phyloP scores from a whole-genome alignment of 2,888 invertebrate species.

The Cynaeus angustus region DNA sequence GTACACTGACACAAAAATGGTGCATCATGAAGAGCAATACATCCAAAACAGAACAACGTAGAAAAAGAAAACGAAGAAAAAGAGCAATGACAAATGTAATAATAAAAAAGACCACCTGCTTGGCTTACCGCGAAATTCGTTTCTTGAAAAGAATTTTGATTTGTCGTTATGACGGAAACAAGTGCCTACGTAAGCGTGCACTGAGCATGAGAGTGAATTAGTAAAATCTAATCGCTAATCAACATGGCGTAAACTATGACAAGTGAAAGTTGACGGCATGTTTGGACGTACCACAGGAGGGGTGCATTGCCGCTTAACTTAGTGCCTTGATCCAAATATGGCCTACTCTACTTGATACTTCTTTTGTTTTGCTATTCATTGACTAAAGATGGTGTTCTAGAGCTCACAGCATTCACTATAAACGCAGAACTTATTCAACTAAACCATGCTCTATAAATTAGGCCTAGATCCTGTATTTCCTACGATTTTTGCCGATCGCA shows the following conservation, averaged over 20 bases:
- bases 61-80: slow-evolving; percentile 15
- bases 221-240: slow-evolving; percentile 67
- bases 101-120: slow-evolving; percentile 8
- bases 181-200: slow-evolving; percentile 64
- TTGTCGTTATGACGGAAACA: slow-evolving; percentile 56
- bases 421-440: slow-evolving; percentile 53
- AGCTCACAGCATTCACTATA: slow-evolving; percentile 65
- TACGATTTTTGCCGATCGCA: slow-evolving; percentile 16
- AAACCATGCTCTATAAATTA: slow-evolving; percentile 52
- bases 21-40: slow-evolving; percentile 47
- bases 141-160: slow-evolving; percentile 48
- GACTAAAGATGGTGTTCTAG: slow-evolving; percentile 66
- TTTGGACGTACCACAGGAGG: slow-evolving; percentile 71
- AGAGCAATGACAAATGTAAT: slow-evolving; percentile 6
- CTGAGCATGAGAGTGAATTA: slow-evolving; percentile 62
- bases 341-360: slow-evolving; percentile 62
- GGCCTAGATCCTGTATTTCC: slow-evolving; percentile 53
- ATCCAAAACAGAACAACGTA: slow-evolving; percentile 31
- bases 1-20: slow-evolving; percentile 52
- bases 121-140: slow-evolving; percentile 29
- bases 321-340: slow-evolving; percentile 67
- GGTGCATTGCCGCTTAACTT: slow-evolving; percentile 71
- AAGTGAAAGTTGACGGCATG: slow-evolving; percentile 51
- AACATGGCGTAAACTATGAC: slow-evolving; percentile 52
- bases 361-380: slow-evolving; percentile 43